Evolutionary conservation across 1,140 invertebrate species (phyloP).

Genomic region (Halotydeus destructor): DNA sequence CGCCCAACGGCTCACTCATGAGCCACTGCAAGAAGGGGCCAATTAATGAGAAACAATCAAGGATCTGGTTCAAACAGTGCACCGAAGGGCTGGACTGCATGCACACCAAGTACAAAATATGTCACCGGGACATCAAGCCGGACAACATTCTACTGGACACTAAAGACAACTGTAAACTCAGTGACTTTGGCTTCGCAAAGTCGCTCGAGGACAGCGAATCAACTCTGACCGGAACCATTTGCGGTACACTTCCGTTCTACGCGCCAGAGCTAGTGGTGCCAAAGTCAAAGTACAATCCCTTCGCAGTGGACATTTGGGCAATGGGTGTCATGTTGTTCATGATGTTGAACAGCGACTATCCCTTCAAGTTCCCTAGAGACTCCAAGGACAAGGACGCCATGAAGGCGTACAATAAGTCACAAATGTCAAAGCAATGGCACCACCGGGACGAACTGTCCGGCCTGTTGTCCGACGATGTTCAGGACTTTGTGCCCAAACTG

Average conservation of each 20-base stretch:
- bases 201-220: slow-evolving; percentile 1
- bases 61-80: slow-evolving; percentile 10
- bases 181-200: slow-evolving; percentile 10
- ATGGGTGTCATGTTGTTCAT: slow-evolving; percentile 75
- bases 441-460: not conserved
- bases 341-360: slow-evolving; percentile 5
- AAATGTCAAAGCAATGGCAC: slow-evolving; percentile 2
- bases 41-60: not conserved
- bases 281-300: slow-evolving; percentile 6
- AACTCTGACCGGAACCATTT: slow-evolving; percentile 5
- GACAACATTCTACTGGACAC: slow-evolving; percentile 9
- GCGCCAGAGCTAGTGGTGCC: not conserved
- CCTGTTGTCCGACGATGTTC: slow-evolving; percentile 23
- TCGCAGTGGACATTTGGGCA: slow-evolving; percentile 79
- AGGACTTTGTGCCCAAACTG: slow-evolving; percentile 46
- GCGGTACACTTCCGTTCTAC: slow-evolving; percentile 7
- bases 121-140: slow-evolving; percentile 10
- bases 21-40: not conserved
- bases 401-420: slow-evolving; percentile 22
- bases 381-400: slow-evolving; percentile 26
- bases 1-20: not conserved
- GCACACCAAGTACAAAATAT: slow-evolving; percentile 4
- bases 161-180: slow-evolving; percentile 4
- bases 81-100: slow-evolving; percentile 5
- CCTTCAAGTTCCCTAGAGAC: slow-evolving; percentile 18